Conservation (phyloP, 1,140 invertebrate species). For the roundworm (Caenorhabditis elegans) region DNA sequence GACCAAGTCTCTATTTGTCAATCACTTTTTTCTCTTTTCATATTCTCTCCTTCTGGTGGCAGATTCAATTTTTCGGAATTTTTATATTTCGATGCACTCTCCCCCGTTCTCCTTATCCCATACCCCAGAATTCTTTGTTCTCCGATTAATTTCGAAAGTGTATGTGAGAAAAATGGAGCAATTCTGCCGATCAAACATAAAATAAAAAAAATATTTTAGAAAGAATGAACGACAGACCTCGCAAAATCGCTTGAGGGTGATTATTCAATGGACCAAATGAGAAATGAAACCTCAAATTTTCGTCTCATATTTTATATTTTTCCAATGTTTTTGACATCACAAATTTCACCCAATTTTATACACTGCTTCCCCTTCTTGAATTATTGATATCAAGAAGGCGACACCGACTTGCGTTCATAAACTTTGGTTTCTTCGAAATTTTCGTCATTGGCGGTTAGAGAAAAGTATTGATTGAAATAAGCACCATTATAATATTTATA, state of each 20-base stretch:
- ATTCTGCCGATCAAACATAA: background rate
- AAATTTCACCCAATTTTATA: background rate
- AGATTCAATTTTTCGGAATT: slow-evolving; percentile 14
- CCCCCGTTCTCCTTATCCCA: background rate
- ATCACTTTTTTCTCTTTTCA: slow-evolving; percentile 22
- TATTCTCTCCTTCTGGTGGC: slow-evolving; percentile 4
- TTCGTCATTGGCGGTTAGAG: too few relatives aligned
- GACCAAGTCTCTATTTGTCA: slow-evolving; percentile 19
- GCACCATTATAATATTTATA: too few relatives aligned
- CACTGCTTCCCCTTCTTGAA: background rate
- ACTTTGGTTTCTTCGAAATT: background rate
- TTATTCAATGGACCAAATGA: background rate
- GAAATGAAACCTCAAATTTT: background rate
- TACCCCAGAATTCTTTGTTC: background rate
- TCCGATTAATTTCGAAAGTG: background rate
- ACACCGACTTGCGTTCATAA: background rate
- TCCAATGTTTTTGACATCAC: background rate
- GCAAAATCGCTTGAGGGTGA: background rate
- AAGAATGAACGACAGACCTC: background rate
- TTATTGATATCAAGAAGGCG: background rate
- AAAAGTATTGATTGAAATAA: too few relatives aligned
- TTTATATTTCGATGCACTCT: slow-evolving; percentile 4
- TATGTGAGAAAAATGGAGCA: background rate
- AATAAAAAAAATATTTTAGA: background rate
- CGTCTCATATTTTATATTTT: background rate